Percentiles rank a stretch among this genome's conserved stretches.
Conservation (phyloP, 2,113 vertebrate genomes). For the Neopipo cinnamomea region DNA sequence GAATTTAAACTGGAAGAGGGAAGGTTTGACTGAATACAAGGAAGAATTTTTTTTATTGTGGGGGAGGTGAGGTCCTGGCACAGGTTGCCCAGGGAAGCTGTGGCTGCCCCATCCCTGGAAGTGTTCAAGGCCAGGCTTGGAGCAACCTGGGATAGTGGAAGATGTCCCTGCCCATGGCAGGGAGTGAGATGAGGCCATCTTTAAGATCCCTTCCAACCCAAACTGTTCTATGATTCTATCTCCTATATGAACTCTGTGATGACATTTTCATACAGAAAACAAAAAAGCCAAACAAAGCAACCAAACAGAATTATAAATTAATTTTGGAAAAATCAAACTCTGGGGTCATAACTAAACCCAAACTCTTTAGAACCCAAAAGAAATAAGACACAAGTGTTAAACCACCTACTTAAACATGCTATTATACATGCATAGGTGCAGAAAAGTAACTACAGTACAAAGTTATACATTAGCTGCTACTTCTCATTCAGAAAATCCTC, state of each 20-base stretch:
- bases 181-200: fast-evolving
- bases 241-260: not conserved
- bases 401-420: not conserved
- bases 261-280: not conserved
- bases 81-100: not conserved
- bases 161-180: not conserved
- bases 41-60: fast-evolving
- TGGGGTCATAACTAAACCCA: not conserved
- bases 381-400: not conserved
- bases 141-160: fast-evolving
- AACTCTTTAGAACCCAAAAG: not conserved
- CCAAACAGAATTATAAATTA: not conserved
- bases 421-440: not conserved
- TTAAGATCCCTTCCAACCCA: not conserved
- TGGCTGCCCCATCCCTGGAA: not conserved
- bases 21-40: not conserved
- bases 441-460: not conserved
- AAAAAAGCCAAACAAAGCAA: not conserved
- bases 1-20: not conserved
- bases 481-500: not conserved
- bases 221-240: not conserved
- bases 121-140: not conserved
- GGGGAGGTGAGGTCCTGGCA: not conserved
- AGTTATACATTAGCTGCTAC: not conserved
- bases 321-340: not conserved